Evolutionary conservation across 1,140 invertebrate species (phyloP).

Genomic region (Stegodyphus mimosarum): DNA sequence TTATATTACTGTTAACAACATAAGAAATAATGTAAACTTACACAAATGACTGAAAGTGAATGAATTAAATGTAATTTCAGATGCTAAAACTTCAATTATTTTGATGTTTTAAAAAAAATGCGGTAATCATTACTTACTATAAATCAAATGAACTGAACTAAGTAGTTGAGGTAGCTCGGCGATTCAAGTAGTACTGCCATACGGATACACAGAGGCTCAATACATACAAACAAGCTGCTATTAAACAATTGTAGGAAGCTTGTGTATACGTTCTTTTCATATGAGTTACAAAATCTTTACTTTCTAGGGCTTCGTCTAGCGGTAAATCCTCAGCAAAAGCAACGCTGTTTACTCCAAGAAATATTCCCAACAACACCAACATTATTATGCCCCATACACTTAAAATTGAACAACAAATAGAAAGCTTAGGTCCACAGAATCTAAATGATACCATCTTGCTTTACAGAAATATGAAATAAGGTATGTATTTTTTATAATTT

Average conservation of each 20-base stretch:
- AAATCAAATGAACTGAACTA: too few species aligned
- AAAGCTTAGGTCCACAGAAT: slow-evolving; percentile 49
- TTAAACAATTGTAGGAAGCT: slow-evolving; percentile 57
- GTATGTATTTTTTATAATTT: too few species aligned
- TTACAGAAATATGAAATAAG: too few species aligned
- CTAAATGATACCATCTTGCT: slow-evolving; percentile 37
- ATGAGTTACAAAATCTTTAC: background rate
- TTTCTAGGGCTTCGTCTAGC: slow-evolving; percentile 4
- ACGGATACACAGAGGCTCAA: slow-evolving; percentile 21
- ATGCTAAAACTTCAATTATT: too few species aligned
- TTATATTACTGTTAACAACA: too few species aligned
- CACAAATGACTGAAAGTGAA: too few species aligned
- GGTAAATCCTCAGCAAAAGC: slow-evolving; percentile 60
- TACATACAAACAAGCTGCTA: slow-evolving; percentile 57
- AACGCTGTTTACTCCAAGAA: slow-evolving; percentile 49
- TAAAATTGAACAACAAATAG: slow-evolving; percentile 47
- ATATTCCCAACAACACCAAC: slow-evolving; percentile 52
- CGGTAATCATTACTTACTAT: too few species aligned
- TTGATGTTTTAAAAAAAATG: too few species aligned
- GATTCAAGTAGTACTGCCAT: slow-evolving; percentile 39
- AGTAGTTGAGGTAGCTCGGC: slow-evolving; percentile 23
- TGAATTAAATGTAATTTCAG: too few species aligned
- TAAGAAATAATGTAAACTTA: too few species aligned
- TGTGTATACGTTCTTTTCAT: slow-evolving; percentile 34
- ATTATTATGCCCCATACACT: slow-evolving; percentile 50